A percentile compares a stretch with the other conserved stretches of the same genome.
phyloP scores from a whole-genome alignment of 2,797 vertebrate species.

The Galago senegalensis region DNA sequence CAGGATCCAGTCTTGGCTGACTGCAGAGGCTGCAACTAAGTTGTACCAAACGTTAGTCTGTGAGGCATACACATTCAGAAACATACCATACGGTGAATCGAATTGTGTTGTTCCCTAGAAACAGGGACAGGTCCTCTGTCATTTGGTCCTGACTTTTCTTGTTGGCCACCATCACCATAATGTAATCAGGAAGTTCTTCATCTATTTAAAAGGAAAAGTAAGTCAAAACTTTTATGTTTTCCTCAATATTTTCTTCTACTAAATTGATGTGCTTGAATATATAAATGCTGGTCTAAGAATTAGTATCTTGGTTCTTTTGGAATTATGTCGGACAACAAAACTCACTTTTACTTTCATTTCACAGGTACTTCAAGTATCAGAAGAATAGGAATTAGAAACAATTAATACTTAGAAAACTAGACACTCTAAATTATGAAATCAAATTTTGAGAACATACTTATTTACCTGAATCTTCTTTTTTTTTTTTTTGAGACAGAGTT shows the following conservation, averaged over 20 bases:
- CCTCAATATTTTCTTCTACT: conserved; percentile 55
- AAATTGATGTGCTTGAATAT: conserved; percentile 62
- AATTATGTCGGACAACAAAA: not conserved
- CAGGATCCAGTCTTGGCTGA: not conserved
- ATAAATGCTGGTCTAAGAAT: conserved; percentile 26
- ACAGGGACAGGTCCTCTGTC: conserved; percentile 98
- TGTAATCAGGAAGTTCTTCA: conserved; percentile 99
- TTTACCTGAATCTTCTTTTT: too few species aligned
- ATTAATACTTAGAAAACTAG: conserved; percentile 38
- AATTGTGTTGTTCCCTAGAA: conserved; percentile 97
- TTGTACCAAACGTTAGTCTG: not conserved
- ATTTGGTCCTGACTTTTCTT: conserved; percentile 99
- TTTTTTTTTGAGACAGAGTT: too few species aligned
- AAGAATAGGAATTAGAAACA: conserved; percentile 6
- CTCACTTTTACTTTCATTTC: conserved; percentile 35
- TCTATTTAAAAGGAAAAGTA: conserved; percentile 90
- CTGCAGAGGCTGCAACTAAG: not conserved
- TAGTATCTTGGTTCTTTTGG: not conserved
- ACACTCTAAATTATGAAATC: not conserved
- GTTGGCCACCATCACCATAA: conserved; percentile 99
- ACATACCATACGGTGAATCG: conserved; percentile 98
- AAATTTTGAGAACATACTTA: not conserved
- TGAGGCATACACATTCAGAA: conserved; percentile 70
- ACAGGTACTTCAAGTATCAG: conserved; percentile 53
- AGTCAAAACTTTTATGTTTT: conserved; percentile 72